phyloP scores from a whole-genome alignment of 2,113 vertebrate genomes.

The Struthidea cinerea region DNA sequence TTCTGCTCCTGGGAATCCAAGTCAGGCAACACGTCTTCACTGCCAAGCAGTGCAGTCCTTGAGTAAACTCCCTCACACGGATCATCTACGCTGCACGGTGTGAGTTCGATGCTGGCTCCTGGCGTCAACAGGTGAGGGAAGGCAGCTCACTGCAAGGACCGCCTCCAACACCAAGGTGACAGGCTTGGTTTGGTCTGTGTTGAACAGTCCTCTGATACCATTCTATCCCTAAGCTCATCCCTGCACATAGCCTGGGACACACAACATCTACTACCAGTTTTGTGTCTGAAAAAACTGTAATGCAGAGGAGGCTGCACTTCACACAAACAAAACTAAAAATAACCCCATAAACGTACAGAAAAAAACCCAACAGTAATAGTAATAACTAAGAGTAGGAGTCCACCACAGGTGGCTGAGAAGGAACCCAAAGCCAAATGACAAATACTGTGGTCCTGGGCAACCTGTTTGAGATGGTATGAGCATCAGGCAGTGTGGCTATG shows the following conservation, averaged over 20 bases:
- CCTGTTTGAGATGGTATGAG: not conserved
- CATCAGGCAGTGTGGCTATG: not conserved
- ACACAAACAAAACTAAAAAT: not conserved
- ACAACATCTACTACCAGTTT: not conserved
- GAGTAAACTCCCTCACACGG: not conserved
- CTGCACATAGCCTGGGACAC: rapidly evolving
- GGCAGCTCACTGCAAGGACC: not conserved
- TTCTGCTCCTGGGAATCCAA: not conserved
- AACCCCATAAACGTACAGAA: not conserved
- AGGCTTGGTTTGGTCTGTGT: not conserved
- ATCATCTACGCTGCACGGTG: not conserved
- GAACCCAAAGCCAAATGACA: not conserved
- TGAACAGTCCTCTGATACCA: not conserved
- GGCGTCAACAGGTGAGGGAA: not conserved
- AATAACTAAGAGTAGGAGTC: not conserved
- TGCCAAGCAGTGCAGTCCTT: not conserved
- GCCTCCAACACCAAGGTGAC: not conserved
- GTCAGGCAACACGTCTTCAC: not conserved
- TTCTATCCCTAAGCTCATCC: not conserved
- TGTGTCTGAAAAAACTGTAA: not conserved
- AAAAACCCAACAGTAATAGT: not conserved
- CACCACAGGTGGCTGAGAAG: not conserved
- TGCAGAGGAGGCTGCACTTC: not conserved
- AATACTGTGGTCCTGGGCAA: not conserved
- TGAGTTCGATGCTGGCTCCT: not conserved